Conservation (phyloP, 2,113 vertebrate genomes). For the Gallinago jamesoni region DNA sequence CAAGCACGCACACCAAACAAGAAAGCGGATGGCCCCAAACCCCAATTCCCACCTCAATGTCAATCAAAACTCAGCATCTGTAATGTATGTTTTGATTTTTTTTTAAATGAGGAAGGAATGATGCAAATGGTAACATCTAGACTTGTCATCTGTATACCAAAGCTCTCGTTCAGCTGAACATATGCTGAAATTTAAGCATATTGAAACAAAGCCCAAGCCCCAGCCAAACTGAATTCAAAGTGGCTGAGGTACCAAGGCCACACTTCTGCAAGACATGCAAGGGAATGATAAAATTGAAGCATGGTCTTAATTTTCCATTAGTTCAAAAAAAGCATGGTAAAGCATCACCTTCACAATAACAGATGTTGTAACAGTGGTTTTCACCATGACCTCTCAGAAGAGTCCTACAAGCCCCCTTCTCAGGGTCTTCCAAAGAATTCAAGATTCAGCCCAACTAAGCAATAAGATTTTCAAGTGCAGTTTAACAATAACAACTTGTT, state of each 20-base stretch:
- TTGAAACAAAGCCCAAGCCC: slow-evolving; percentile 1
- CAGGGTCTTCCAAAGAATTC: not conserved
- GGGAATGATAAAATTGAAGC: not conserved
- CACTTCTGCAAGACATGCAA: not conserved
- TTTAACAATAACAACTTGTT: not conserved
- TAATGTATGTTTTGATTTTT: slow-evolving; percentile 30
- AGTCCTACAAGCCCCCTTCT: not conserved
- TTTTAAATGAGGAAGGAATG: slow-evolving; percentile 8
- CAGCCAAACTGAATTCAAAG: slow-evolving; percentile 15
- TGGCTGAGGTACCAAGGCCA: not conserved
- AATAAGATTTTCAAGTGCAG: not conserved
- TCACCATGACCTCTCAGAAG: not conserved
- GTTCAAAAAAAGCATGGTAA: not conserved
- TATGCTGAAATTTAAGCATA: slow-evolving; percentile 19
- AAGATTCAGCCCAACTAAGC: not conserved
- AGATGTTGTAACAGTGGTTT: not conserved
- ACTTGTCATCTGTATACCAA: slow-evolving; percentile 35
- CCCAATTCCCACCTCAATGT: not conserved
- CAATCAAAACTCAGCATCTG: slow-evolving; percentile 32
- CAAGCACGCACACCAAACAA: not conserved
- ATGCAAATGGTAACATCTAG: slow-evolving; percentile 40
- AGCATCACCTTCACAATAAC: accelerated
- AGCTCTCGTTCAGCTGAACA: slow-evolving; percentile 16
- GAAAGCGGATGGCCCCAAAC: not conserved
- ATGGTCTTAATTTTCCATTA: not conserved